Conservation (phyloP, 1,140 invertebrate genomes). For the Ectropis grisescens region DNA sequence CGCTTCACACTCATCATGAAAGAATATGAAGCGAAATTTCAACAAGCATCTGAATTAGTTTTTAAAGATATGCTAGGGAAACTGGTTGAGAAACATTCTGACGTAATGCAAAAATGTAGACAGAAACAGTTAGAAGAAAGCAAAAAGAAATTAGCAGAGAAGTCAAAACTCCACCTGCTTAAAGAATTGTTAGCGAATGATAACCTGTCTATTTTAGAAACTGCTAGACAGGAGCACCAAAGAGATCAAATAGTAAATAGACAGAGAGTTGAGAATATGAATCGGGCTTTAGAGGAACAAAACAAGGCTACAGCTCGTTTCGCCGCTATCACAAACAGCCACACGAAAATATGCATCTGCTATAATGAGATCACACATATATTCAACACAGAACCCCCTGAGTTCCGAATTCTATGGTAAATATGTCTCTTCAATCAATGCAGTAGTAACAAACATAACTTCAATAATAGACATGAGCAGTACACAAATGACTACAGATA, state of each 20-base stretch:
- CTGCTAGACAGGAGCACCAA: conserved; percentile 46
- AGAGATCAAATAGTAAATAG: conserved; percentile 42
- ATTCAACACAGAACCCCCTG: conserved; percentile 29
- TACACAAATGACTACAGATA: conserved; percentile 54
- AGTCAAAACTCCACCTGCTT: conserved; percentile 48
- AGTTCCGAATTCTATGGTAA: conserved; percentile 36
- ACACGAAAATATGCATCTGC: conserved; percentile 46
- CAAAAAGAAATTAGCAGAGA: conserved; percentile 34
- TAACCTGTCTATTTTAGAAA: conserved; percentile 44
- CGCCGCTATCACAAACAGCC: conserved; percentile 46
- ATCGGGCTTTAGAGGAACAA: conserved; percentile 57
- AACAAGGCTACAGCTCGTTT: conserved; percentile 49
- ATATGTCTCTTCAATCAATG: conserved; percentile 32
- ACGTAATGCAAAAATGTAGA: conserved; percentile 42
- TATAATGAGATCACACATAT: conserved; percentile 53
- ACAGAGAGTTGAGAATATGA: conserved; percentile 58
- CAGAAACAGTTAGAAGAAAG: conserved; percentile 51
- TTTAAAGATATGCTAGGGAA: conserved; percentile 47
- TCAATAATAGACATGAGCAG: conserved; percentile 68
- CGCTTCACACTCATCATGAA: conserved; percentile 49
- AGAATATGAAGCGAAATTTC: conserved; percentile 42
- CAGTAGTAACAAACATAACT: conserved; percentile 56
- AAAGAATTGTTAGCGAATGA: conserved; percentile 54
- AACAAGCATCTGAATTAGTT: conserved; percentile 33
- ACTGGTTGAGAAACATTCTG: conserved; percentile 43